Evolutionary conservation across 2,113 vertebrate species (phyloP).

Genomic region (Sprattus sprattus): DNA sequence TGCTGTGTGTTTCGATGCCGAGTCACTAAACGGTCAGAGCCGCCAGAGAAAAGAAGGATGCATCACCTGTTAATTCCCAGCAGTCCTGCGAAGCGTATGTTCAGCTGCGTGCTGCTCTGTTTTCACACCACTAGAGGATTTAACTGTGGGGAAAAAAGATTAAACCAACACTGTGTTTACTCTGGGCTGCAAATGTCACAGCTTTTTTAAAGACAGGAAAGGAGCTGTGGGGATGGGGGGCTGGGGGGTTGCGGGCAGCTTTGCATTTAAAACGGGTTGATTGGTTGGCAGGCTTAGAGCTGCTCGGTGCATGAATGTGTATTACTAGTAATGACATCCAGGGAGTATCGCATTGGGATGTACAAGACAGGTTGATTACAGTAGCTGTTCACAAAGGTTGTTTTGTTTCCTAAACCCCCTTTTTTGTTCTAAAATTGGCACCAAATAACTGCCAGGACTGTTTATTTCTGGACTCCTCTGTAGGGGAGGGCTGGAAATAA

Average conservation of each 20-base stretch:
- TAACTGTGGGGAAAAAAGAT: constrained; percentile 52
- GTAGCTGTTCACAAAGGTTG: background rate
- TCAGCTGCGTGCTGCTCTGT: constrained; percentile 64
- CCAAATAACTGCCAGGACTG: background rate
- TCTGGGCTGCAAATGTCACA: constrained; percentile 39
- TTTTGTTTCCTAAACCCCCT: background rate
- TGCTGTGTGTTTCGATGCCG: background rate
- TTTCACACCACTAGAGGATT: constrained; percentile 59
- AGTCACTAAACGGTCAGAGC: background rate
- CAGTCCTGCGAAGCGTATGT: constrained; percentile 52
- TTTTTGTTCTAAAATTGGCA: background rate
- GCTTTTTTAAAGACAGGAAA: background rate
- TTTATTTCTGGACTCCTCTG: background rate
- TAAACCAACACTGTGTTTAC: constrained; percentile 58
- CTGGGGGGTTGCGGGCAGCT: background rate
- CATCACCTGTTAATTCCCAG: constrained; percentile 68
- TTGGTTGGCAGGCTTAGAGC: background rate
- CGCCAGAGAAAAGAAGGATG: constrained; percentile 12
- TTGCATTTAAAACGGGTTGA: background rate
- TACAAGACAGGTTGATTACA: background rate
- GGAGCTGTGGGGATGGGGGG: constrained; percentile 31
- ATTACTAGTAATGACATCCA: background rate
- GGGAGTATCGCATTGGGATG: background rate
- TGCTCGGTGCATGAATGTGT: background rate
- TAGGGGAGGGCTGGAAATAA: background rate